These are phyloP conservation scores for Spinus olivaceus DNA, from an alignment of 2,797 vertebrate species.

Conservation along the genomic window DNA sequence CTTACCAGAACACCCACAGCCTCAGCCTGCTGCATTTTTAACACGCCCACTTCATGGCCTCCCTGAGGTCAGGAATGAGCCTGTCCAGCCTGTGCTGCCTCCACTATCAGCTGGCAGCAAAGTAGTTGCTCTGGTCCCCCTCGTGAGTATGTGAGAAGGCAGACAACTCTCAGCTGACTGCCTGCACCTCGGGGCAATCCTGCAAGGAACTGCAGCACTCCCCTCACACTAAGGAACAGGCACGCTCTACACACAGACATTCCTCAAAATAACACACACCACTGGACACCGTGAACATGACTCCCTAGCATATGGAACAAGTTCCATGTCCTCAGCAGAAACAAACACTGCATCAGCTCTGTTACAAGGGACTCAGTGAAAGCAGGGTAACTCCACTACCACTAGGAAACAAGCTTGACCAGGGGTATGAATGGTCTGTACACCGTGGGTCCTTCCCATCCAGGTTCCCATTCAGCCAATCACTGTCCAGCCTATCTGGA, in stretches of 20 bases:
- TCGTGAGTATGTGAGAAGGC: neutral
- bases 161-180: neutral
- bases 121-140: neutral
- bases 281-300: neutral
- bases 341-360: neutral
- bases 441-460: neutral
- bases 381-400: neutral
- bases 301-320: neutral
- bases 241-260: neutral
- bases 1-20: neutral
- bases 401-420: neutral
- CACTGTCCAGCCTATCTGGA: fast-evolving
- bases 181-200: neutral
- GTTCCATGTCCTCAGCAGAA: neutral
- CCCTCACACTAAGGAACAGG: neutral
- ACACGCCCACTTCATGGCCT: neutral
- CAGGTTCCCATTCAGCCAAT: neutral
- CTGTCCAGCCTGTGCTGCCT: neutral
- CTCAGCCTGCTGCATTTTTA: neutral
- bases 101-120: neutral
- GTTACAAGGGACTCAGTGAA: neutral
- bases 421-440: fast-evolving
- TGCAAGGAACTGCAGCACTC: neutral
- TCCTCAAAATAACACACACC: neutral
- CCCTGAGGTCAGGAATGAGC: neutral